Percentiles rank a stretch among this genome's conserved stretches.
Conservation (phyloP, 2,888 invertebrate species). For the Microplitis deprimator region DNA sequence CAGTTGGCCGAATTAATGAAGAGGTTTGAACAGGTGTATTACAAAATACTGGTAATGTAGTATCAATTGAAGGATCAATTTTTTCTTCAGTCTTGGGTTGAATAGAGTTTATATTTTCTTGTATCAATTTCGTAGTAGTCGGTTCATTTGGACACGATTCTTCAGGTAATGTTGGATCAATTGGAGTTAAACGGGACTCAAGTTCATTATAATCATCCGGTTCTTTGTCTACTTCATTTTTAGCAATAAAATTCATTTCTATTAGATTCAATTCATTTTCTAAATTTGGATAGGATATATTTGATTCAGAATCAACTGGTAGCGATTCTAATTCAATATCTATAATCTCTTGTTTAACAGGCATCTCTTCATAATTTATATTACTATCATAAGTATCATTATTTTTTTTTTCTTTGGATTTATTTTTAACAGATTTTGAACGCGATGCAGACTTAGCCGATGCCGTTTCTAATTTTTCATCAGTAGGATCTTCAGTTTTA, state of each 20-base stretch:
- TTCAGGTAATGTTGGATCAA: background rate
- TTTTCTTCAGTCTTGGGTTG: background rate
- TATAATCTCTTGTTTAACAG: background rate
- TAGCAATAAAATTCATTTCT: background rate
- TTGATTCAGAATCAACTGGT: background rate
- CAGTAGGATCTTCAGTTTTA: conserved; percentile 33
- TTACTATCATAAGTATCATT: background rate
- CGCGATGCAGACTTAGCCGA: background rate
- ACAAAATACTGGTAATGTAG: background rate
- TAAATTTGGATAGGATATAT: background rate
- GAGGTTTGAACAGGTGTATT: background rate
- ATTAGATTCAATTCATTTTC: background rate
- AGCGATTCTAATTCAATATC: background rate
- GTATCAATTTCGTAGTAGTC: background rate
- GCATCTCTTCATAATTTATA: background rate
- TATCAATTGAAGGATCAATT: background rate
- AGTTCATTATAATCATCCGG: background rate
- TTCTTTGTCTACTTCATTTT: background rate
- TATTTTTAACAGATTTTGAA: background rate
- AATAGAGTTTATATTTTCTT: conserved; percentile 9
- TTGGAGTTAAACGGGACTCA: background rate
- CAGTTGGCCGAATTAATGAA: background rate
- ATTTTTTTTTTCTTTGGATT: background rate
- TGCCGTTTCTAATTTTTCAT: conserved; percentile 10
- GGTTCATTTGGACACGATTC: background rate